Evolutionary conservation across 2,113 vertebrate species (phyloP).

Genomic region (Camelus bactrianus): DNA sequence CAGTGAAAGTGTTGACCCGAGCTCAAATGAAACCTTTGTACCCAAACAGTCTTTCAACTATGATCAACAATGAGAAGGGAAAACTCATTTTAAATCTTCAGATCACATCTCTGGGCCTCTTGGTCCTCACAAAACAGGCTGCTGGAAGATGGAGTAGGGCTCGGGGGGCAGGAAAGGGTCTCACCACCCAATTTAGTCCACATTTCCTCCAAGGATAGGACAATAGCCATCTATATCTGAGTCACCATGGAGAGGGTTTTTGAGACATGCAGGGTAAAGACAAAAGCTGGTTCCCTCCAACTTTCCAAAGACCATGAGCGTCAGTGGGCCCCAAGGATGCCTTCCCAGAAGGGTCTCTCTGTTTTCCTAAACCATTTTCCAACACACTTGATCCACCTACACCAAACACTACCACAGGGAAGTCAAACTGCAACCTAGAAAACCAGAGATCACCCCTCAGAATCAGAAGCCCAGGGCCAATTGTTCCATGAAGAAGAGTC

Average conservation of each 20-base stretch:
- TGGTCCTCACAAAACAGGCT: background rate
- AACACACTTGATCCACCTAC: background rate
- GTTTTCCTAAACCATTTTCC: background rate
- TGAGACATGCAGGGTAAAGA: background rate
- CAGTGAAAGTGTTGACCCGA: background rate
- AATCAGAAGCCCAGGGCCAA: background rate
- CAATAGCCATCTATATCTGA: background rate
- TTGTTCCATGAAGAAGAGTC: background rate
- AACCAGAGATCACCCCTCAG: accelerated
- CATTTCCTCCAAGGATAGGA: background rate
- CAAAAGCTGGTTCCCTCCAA: background rate
- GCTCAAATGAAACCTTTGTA: background rate
- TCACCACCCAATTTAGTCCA: background rate
- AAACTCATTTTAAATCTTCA: conserved; percentile 1
- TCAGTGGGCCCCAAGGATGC: background rate
- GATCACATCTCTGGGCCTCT: accelerated
- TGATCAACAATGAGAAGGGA: background rate
- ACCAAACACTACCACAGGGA: background rate
- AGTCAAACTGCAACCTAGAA: background rate
- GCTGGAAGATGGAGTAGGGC: background rate
- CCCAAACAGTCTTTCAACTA: background rate
- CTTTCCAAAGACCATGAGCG: background rate
- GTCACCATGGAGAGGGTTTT: background rate
- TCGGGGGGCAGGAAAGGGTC: accelerated
- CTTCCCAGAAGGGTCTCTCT: background rate